Percentiles rank a stretch among this genome's conserved stretches.
phyloP scores from a whole-genome alignment of 2,888 invertebrate genomes.

The Tuberolachnus salignus region DNA sequence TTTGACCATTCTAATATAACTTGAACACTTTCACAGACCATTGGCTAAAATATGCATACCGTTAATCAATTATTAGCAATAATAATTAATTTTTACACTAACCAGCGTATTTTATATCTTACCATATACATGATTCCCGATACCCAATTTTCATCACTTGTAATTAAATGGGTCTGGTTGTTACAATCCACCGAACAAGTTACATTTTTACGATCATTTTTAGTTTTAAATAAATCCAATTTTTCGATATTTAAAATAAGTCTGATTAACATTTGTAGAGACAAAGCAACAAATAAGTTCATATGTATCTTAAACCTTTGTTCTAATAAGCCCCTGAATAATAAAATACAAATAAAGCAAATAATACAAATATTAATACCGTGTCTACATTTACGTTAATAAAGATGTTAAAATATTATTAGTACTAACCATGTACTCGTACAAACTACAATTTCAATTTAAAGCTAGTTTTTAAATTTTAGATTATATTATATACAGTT shows the following conservation, averaged over 20 bases:
- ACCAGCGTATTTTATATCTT: slow-evolving; percentile 15
- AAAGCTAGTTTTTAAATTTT: no score
- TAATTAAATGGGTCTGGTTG: slow-evolving; percentile 30
- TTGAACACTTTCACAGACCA: slow-evolving; percentile 80
- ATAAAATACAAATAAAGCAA: not conserved
- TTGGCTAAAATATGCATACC: slow-evolving; percentile 67
- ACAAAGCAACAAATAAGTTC: slow-evolving; percentile 82
- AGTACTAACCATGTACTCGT: not conserved
- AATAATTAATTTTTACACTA: not conserved
- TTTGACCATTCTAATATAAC: slow-evolving; percentile 85
- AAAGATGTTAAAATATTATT: not conserved
- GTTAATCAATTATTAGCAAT: not conserved
- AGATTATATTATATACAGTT: no score
- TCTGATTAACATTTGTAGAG: slow-evolving; percentile 76
- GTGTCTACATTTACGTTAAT: no score
- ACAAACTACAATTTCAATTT: no score
- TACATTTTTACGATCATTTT: slow-evolving; percentile 26
- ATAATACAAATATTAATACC: no score
- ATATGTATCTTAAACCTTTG: slow-evolving; percentile 85
- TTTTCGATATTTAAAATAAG: slow-evolving; percentile 79
- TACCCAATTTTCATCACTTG: slow-evolving; percentile 14
- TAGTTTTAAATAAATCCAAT: slow-evolving; percentile 61
- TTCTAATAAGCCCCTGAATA: slow-evolving; percentile 75
- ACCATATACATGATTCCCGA: slow-evolving; percentile 49
- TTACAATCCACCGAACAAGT: slow-evolving; percentile 47